A percentile compares a stretch with the other conserved stretches of the same genome.
phyloP scores from a whole-genome alignment of 2,113 vertebrate genomes.

The Formicarius rufipectus region DNA sequence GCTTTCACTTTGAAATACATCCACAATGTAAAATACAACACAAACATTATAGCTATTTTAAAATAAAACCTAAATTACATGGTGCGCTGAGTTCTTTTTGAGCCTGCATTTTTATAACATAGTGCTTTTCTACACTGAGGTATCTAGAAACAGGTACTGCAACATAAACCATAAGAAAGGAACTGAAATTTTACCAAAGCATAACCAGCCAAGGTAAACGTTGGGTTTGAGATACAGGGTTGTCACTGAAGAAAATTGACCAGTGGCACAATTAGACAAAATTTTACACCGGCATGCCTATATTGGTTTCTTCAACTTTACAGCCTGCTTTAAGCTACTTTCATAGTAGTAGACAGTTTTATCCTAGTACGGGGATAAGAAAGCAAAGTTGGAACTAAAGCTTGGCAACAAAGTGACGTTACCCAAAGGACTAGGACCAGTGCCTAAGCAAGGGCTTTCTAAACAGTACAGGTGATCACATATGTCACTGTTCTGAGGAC shows the following conservation, averaged over 20 bases:
- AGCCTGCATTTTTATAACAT: not conserved
- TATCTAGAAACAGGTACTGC: not conserved
- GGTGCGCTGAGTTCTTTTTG: not conserved
- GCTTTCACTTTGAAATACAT: not conserved
- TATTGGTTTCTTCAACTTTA: not conserved
- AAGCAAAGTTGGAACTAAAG: not conserved
- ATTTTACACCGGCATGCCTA: not conserved
- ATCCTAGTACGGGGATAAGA: not conserved
- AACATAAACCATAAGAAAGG: not conserved
- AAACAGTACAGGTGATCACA: not conserved
- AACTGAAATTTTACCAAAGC: not conserved
- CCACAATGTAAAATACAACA: not conserved
- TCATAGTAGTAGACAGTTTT: not conserved
- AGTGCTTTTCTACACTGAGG: not conserved
- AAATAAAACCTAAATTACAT: not conserved
- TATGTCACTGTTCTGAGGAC: not conserved
- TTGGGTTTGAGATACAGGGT: not conserved
- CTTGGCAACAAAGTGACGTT: not conserved
- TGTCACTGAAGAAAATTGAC: not conserved
- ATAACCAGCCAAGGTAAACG: not conserved
- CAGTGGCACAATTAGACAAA: not conserved
- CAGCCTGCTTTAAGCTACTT: not conserved
- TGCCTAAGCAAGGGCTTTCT: not conserved
- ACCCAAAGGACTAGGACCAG: not conserved
- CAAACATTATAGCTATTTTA: not conserved